phyloP scores from a whole-genome alignment of 2,113 vertebrate species.

The Phasianus colchicus region DNA sequence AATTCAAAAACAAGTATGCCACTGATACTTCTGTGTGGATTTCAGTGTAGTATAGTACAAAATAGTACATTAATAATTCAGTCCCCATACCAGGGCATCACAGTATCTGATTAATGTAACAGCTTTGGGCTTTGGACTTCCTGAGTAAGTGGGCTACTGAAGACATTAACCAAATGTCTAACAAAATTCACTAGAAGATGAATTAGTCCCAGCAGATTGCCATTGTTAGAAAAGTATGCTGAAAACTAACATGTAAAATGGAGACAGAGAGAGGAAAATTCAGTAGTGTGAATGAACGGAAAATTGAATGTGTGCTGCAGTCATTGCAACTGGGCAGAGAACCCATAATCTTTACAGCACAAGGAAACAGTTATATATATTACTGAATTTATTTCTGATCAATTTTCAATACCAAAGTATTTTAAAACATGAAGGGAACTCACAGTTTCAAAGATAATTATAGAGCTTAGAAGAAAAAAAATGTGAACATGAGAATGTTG shows the following conservation, averaged over 20 bases:
- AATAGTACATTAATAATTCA: neutral
- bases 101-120: neutral
- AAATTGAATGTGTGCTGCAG: neutral
- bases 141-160: neutral
- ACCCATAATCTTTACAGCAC: neutral
- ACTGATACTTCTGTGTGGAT: neutral
- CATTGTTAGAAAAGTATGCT: neutral
- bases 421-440: neutral
- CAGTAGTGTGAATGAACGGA: neutral
- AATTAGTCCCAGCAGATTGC: conserved; percentile 3
- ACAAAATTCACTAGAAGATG: neutral
- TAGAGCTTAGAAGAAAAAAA: neutral
- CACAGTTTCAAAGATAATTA: neutral
- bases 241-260: neutral
- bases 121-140: conserved; percentile 6
- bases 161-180: neutral
- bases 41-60: neutral
- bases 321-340: neutral
- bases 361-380: neutral
- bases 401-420: neutral
- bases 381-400: neutral
- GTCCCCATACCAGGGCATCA: neutral
- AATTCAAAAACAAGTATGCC: neutral
- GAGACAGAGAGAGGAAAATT: neutral
- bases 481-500: fast-evolving